phyloP scores from a whole-genome alignment of 2,888 invertebrate genomes.

The Pollenia griseotomentosa region DNA sequence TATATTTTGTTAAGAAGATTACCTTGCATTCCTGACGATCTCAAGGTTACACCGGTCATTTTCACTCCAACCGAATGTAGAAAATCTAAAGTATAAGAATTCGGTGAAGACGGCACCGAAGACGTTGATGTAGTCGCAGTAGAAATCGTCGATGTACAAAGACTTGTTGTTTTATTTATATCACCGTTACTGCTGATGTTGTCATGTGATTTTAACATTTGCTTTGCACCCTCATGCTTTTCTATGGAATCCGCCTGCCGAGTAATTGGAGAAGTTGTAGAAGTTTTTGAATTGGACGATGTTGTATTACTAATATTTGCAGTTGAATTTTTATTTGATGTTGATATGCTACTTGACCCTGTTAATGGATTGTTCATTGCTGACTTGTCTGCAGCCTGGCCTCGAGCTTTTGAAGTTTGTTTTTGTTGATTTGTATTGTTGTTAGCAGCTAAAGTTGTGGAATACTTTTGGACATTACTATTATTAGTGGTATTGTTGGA shows the following conservation, averaged over 20 bases:
- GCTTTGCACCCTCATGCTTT: slow-evolving; percentile 6
- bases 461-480: slow-evolving; percentile 32
- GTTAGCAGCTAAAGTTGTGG: slow-evolving; percentile 10
- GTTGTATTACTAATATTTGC: not conserved
- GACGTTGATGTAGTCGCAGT: slow-evolving; percentile 5
- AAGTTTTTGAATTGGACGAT: slow-evolving; percentile 4
- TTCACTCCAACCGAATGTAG: slow-evolving; percentile 80
- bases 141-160: not conserved
- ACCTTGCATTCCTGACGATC: slow-evolving; percentile 43
- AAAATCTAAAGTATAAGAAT: slow-evolving; percentile 79
- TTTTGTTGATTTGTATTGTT: slow-evolving; percentile 28
- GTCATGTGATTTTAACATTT: slow-evolving; percentile 9
- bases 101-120: slow-evolving; percentile 50
- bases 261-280: not conserved
- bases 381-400: slow-evolving; percentile 22
- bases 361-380: slow-evolving; percentile 53
- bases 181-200: slow-evolving; percentile 23
- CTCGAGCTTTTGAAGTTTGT: slow-evolving; percentile 39
- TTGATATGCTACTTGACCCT: slow-evolving; percentile 41
- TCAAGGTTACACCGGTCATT: slow-evolving; percentile 76
- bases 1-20: not conserved
- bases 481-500: not conserved
- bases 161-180: slow-evolving; percentile 18
- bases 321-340: slow-evolving; percentile 51
- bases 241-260: slow-evolving; percentile 20